Conservation (phyloP, 2,888 invertebrate genomes). For the Eilema caniola region DNA sequence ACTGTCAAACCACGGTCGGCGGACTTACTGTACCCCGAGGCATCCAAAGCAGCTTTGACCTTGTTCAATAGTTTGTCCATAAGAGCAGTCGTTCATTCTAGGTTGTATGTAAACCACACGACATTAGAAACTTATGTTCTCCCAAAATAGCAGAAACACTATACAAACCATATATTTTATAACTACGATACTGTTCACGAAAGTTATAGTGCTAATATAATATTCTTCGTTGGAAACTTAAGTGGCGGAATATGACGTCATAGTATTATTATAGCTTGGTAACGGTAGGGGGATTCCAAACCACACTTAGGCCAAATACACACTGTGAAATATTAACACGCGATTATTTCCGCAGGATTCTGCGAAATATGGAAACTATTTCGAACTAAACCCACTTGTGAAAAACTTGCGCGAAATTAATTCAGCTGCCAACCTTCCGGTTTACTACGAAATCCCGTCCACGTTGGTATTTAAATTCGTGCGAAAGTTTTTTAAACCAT, state of each 20-base stretch:
- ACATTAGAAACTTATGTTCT: background rate
- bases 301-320: background rate
- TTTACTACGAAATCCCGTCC: background rate
- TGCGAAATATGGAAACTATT: background rate
- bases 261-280: background rate
- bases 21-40: no score
- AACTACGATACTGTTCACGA: background rate
- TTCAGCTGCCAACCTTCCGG: background rate
- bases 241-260: background rate
- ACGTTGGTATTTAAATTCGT: background rate
- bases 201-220: background rate
- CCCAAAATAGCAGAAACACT: background rate
- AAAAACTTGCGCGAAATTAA: background rate
- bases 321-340: background rate
- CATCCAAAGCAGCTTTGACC: no score
- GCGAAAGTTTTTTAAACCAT: background rate
- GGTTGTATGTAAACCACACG: background rate
- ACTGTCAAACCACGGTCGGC: no score
- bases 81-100: background rate
- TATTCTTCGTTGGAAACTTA: background rate
- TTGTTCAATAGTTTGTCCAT: no score
- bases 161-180: background rate
- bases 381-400: background rate
- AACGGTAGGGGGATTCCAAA: background rate
- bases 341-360: background rate